Conservation (phyloP, 2,113 vertebrate species). For the Percina caprodes region DNA sequence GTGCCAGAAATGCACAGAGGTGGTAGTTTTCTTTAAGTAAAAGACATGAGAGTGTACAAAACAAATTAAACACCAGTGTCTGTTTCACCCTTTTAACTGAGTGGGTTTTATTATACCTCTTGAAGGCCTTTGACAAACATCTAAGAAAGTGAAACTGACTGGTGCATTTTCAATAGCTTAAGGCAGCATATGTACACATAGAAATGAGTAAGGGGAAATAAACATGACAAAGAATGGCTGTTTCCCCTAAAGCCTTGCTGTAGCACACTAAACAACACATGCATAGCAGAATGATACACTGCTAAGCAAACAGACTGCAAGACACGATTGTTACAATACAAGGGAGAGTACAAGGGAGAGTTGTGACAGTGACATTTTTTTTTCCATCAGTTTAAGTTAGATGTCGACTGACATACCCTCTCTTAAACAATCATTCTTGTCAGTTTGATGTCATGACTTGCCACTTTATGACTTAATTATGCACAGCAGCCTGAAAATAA, state of each 20-base stretch:
- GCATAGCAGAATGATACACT: not conserved
- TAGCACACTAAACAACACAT: not conserved
- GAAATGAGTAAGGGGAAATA: conserved; percentile 9
- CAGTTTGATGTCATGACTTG: not conserved
- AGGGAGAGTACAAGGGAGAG: not conserved
- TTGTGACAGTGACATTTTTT: conserved; percentile 3
- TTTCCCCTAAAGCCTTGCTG: not conserved
- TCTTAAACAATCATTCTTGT: not conserved
- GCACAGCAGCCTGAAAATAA: conserved; percentile 2
- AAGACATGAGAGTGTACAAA: not conserved
- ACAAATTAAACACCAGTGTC: not conserved
- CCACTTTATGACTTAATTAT: not conserved
- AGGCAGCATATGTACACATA: conserved; percentile 4
- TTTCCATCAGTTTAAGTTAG: not conserved
- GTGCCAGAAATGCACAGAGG: not conserved
- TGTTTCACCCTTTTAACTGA: not conserved
- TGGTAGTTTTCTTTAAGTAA: not conserved
- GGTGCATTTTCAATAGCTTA: not conserved
- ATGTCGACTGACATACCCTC: not conserved
- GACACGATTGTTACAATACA: not conserved
- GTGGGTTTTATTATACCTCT: not conserved
- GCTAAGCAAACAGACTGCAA: conserved; percentile 16
- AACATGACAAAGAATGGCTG: conserved; percentile 13
- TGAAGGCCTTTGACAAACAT: conserved; percentile 5
- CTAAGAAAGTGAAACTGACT: conserved; percentile 2